Percentiles rank a stretch among this genome's conserved stretches.
These are phyloP conservation scores for Athrips mouffetella DNA, from an alignment of 2,888 invertebrate genomes.

Conservation along the genomic window DNA sequence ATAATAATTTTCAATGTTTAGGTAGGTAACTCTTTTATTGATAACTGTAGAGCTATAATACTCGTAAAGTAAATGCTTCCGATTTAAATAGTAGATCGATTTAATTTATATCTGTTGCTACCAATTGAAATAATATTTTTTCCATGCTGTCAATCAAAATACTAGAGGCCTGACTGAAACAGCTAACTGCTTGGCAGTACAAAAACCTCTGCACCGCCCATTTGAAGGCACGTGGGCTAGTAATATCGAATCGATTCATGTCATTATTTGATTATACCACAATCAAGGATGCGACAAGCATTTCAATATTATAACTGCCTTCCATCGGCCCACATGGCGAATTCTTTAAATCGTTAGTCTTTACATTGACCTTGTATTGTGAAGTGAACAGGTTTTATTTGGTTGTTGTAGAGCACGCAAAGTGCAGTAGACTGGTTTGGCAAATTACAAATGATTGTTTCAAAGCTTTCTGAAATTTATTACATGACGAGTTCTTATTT, in stretches of 20 bases:
- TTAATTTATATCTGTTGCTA: too few species aligned
- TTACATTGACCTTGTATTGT: constrained; percentile 45
- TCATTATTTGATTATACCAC: constrained; percentile 16
- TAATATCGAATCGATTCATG: constrained; percentile 6
- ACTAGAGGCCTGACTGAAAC: background rate
- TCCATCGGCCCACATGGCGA: constrained; percentile 35
- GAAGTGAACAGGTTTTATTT: constrained; percentile 28
- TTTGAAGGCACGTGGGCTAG: background rate
- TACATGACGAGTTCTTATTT: too few species aligned
- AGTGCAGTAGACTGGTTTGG: constrained; percentile 4
- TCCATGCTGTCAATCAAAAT: background rate
- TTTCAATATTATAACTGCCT: constrained; percentile 20
- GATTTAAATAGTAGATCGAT: too few species aligned
- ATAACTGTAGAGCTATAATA: too few species aligned
- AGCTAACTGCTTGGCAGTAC: background rate
- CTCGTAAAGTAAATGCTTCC: too few species aligned
- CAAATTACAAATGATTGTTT: background rate
- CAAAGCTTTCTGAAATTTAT: too few species aligned
- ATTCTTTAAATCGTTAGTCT: too few species aligned
- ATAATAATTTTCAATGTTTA: too few species aligned
- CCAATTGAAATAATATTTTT: too few species aligned
- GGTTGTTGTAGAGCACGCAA: constrained; percentile 28
- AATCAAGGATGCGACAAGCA: constrained; percentile 17
- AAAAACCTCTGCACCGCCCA: background rate
- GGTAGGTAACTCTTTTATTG: too few species aligned